Percentiles rank a stretch among this genome's conserved stretches.
These are phyloP conservation scores for Aphaenogaster ashmeadi DNA, from an alignment of 1,140 invertebrate genomes.

Conservation along the genomic window DNA sequence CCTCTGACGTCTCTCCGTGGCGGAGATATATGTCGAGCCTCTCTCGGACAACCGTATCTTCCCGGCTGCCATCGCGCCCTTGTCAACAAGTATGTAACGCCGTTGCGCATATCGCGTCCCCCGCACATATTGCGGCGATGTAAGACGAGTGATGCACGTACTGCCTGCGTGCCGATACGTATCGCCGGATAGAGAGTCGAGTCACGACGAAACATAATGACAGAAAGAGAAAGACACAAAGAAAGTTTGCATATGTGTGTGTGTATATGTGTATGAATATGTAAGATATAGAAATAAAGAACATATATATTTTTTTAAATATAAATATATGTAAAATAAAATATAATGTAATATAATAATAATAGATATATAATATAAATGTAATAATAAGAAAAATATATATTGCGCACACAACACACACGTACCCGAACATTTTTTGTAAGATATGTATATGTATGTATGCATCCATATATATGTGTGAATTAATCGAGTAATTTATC, in stretches of 20 bases:
- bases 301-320: neutral
- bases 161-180: neutral
- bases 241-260: neutral
- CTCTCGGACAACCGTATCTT: slow-evolving; percentile 30
- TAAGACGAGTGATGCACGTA: slow-evolving; percentile 9
- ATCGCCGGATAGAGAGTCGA: neutral
- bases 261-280: neutral
- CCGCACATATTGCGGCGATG: neutral
- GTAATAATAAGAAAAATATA: neutral
- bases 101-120: slow-evolving; percentile 20
- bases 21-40: slow-evolving; percentile 10
- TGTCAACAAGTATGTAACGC: slow-evolving; percentile 56
- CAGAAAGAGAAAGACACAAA: neutral
- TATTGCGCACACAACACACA: neutral
- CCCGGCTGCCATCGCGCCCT: neutral
- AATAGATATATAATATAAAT: neutral
- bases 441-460: neutral
- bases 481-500: neutral
- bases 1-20: slow-evolving; percentile 22
- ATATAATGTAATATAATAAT: neutral
- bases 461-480: too few relatives aligned
- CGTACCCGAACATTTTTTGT: neutral
- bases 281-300: neutral
- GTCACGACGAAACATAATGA: slow-evolving; percentile 3
- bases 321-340: neutral